Evolutionary conservation across 2,888 invertebrate species (phyloP).

Genomic region (Adineta ricciae): DNA sequence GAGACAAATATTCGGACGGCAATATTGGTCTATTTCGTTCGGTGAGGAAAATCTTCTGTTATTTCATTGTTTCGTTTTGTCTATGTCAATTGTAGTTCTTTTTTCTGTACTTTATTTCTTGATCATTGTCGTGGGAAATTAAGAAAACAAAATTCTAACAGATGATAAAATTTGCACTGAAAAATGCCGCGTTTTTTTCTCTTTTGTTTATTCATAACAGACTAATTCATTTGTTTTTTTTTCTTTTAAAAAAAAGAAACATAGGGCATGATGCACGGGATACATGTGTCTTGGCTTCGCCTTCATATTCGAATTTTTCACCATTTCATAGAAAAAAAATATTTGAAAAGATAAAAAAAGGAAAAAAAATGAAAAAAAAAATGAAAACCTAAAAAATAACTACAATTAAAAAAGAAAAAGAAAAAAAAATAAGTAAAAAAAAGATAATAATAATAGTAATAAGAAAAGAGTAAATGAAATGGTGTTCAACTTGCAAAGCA

Average conservation of each 20-base stretch:
- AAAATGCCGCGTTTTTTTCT: background rate
- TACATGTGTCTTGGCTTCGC: background rate
- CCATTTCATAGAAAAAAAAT: background rate
- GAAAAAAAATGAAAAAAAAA: background rate
- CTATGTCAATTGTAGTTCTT: background rate
- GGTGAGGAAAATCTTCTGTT: background rate
- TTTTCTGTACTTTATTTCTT: background rate
- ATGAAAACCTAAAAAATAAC: background rate
- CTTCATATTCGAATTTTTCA: background rate
- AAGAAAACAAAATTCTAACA: background rate
- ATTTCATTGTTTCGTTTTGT: background rate
- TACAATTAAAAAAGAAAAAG: background rate
- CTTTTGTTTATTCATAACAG: background rate
- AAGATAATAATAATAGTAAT: background rate
- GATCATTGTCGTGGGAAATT: background rate
- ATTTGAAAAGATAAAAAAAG: background rate
- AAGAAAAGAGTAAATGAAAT: background rate
- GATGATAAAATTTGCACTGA: background rate
- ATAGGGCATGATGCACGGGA: background rate
- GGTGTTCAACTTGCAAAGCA: background rate
- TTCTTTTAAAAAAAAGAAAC: background rate
- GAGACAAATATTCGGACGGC: background rate
- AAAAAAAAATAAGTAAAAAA: background rate
- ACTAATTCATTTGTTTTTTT: constrained; percentile 2
- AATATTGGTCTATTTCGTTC: background rate